Base-by-base conservation (phyloP, 2,888 invertebrate genomes). In the Lepas anatifera region DNA sequence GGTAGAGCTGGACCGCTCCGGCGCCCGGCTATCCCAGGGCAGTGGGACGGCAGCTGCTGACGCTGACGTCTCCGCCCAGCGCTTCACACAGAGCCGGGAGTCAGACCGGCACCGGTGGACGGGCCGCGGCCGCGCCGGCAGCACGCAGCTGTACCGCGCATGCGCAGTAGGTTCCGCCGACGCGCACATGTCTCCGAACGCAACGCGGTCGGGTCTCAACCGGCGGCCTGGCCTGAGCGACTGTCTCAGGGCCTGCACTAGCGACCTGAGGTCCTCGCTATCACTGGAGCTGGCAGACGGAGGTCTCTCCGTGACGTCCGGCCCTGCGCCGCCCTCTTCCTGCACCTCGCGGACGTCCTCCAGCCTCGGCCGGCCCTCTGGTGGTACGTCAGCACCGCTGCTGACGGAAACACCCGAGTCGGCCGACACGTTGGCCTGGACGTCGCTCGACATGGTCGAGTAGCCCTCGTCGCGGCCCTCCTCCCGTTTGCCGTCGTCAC, bases 371-470 rank as follows among this genome's bases (percentile, higher is more conserved):
- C 32, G 16, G 48, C 43, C 16, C 43, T 50, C 50, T 8, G 50
- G 1, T 27, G 50, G 27, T 13, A 10, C 4, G 27, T 50, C 50
- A 13, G n/a, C n/a, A n/a, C 7, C 32, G 32, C 32, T 3, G 58
- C 16, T 22, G 18, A 25, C 7, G 18, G 58, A 32, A 2, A 18
- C 58, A 6, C 18, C 58, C 29, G 58, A 32, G 39, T 58, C 67
- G 13, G 72, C 71, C 50, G 72, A 72, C 1, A 87, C 86, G 76
- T 88, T 88, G 0, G 87, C 87, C 79, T 89, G 89, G 1, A 89
- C 88, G 77, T 90, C 90, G 73, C 89, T 89, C 18, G 89, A 89
- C 89, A 90, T 90, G 7, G 90, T 90, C 72, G 89, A 89, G 80
- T 90, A 90, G 27, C 89, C 90, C 78, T 90, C 90, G 81, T 90